Evolutionary conservation across 2,888 invertebrate species (phyloP).

Genomic region (Serrognathus titanus): DNA sequence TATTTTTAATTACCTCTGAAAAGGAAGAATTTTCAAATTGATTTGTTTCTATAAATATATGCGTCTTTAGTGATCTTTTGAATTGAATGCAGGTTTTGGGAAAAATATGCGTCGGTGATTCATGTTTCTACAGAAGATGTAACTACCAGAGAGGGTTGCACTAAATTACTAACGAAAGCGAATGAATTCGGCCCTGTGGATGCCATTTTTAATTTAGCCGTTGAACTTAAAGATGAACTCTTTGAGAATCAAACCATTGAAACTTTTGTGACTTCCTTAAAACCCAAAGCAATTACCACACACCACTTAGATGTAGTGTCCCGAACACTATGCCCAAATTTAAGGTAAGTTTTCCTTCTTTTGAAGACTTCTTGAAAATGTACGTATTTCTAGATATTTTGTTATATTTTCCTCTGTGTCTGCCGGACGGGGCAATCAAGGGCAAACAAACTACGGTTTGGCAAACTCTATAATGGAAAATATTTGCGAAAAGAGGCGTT

Average conservation of each 20-base stretch:
- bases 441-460: conserved; percentile 86
- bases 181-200: conserved; percentile 67
- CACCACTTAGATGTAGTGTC: conserved; percentile 68
- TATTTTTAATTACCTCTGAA: too few relatives aligned
- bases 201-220: conserved; percentile 88
- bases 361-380: conserved; percentile 36
- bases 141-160: conserved; percentile 67
- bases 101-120: conserved; percentile 65
- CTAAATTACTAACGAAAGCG: conserved; percentile 63
- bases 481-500: conserved; percentile 63
- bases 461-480: conserved; percentile 87
- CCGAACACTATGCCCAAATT: conserved; percentile 54
- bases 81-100: conserved; percentile 54
- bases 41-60: too few relatives aligned
- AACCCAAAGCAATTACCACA: conserved; percentile 81
- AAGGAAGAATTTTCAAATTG: neutral
- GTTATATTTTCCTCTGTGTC: conserved; percentile 90
- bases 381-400: conserved; percentile 57
- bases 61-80: too few relatives aligned
- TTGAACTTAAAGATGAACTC: conserved; percentile 70
- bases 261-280: conserved; percentile 64
- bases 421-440: conserved; percentile 85
- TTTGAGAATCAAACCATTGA: conserved; percentile 74
- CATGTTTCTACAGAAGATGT: conserved; percentile 70
- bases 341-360: conserved; percentile 27